These are phyloP conservation scores for Carlito syrichta DNA, from an alignment of 2,113 vertebrate species.

Conservation along the genomic window DNA sequence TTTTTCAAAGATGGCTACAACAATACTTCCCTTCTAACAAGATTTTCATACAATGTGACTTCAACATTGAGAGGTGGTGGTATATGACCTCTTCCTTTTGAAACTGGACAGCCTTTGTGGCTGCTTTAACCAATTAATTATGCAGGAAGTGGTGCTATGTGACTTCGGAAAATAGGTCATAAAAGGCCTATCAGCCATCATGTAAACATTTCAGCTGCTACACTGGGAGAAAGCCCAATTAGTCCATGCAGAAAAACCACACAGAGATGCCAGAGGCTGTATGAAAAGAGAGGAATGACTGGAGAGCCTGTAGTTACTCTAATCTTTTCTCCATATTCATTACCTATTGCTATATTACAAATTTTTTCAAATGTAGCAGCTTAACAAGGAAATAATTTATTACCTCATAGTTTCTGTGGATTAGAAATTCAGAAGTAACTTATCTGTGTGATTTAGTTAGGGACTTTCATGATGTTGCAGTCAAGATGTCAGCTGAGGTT, in stretches of 20 bases:
- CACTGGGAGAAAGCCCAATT: not conserved
- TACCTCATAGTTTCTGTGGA: not conserved
- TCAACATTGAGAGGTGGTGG: not conserved
- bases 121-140: not conserved
- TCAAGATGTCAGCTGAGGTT: not conserved
- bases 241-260: not conserved
- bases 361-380: not conserved
- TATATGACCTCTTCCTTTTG: not conserved
- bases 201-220: not conserved
- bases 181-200: not conserved
- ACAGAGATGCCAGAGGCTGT: not conserved
- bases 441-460: not conserved
- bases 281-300: not conserved
- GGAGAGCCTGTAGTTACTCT: not conserved
- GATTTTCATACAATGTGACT: not conserved
- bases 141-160: not conserved
- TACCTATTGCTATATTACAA: not conserved
- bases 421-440: not conserved
- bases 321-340: not conserved
- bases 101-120: not conserved
- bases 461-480: not conserved
- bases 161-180: not conserved
- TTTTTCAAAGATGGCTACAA: not conserved
- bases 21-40: not conserved
- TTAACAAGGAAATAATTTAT: not conserved